A percentile compares a stretch with the other conserved stretches of the same genome.
Evolutionary conservation across 1,140 invertebrate genomes (phyloP).

Genomic region (Triops longicaudatus): DNA sequence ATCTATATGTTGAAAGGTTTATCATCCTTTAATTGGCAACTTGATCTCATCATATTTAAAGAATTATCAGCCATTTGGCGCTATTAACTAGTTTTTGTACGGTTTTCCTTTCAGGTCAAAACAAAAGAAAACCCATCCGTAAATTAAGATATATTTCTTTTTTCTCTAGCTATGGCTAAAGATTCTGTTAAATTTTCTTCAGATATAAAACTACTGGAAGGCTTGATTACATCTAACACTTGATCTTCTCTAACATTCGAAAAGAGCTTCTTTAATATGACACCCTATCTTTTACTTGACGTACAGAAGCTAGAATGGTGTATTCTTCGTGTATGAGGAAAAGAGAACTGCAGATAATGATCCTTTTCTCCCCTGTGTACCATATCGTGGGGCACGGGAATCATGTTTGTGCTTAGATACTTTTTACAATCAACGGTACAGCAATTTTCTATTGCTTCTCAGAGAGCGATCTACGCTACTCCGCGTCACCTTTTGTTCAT

Average conservation of each 20-base stretch:
- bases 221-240: neutral
- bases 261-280: neutral
- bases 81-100: too few relatives aligned
- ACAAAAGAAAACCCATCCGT: too few relatives aligned
- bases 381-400: neutral
- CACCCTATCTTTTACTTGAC: neutral
- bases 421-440: neutral
- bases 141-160: too few relatives aligned
- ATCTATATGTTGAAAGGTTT: too few relatives aligned
- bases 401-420: neutral
- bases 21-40: too few relatives aligned
- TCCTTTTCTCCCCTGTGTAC: neutral
- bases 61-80: too few relatives aligned
- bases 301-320: neutral
- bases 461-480: neutral
- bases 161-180: too few relatives aligned
- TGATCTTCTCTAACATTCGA: neutral
- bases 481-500: neutral
- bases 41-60: too few relatives aligned
- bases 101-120: too few relatives aligned
- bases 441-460: conserved; percentile 1
- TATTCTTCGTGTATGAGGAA: neutral
- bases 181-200: too few relatives aligned
- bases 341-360: neutral
- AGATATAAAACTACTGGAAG: too few relatives aligned